Conservation (phyloP, 2,113 vertebrate species). For the Mionectes macconnelli region DNA sequence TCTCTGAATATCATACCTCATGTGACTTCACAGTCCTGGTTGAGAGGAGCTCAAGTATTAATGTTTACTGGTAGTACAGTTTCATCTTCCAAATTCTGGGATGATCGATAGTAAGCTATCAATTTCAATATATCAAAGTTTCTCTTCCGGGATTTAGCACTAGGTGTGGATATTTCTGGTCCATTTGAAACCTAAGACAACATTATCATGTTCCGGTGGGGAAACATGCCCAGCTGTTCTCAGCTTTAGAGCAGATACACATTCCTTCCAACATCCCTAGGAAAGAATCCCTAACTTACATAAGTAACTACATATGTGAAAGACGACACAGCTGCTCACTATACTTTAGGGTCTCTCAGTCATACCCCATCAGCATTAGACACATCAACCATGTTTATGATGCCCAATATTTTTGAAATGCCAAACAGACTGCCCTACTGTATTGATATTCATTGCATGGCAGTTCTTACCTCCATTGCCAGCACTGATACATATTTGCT, state of each 20-base stretch:
- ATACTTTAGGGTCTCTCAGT: neutral
- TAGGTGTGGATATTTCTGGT: constrained; percentile 17
- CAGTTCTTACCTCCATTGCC: neutral
- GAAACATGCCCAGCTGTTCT: constrained; percentile 54
- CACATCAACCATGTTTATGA: neutral
- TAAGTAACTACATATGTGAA: neutral
- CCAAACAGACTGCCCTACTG: neutral
- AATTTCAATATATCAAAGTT: neutral
- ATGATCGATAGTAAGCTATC: neutral
- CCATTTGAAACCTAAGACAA: constrained; percentile 9
- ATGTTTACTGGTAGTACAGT: neutral
- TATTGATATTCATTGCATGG: neutral
- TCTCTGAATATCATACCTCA: neutral
- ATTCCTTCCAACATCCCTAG: constrained; percentile 33
- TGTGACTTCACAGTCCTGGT: neutral
- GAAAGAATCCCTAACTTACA: neutral
- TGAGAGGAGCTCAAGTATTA: neutral
- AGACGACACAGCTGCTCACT: neutral
- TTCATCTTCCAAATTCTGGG: neutral
- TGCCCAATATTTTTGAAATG: neutral
- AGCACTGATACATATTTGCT: neutral
- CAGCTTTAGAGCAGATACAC: neutral
- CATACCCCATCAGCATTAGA: neutral
- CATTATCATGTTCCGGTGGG: constrained; percentile 3
- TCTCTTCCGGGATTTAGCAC: neutral